These are phyloP conservation scores for Stichopus horrens DNA, from an alignment of 53 echinoderm and acorn worm genomes.

Conservation along the genomic window DNA sequence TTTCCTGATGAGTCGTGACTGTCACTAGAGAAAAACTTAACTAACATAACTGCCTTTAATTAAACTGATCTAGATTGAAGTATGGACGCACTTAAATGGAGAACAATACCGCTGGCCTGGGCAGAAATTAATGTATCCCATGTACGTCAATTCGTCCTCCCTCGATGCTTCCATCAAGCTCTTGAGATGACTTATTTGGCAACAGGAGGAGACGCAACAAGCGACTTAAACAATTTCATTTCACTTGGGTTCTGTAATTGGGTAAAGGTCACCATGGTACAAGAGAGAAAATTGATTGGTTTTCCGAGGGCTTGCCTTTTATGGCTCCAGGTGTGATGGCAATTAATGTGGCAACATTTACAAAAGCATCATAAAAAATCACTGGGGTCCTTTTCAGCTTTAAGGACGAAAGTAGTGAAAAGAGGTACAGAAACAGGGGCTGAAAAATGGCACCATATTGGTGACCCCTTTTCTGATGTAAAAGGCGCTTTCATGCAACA, in stretches of 20 bases:
- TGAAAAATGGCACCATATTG: too few relatives aligned
- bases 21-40: neutral
- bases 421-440: neutral
- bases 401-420: neutral
- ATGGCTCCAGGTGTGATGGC: conserved; percentile 24
- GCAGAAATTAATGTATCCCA: neutral
- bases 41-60: neutral
- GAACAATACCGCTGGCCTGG: neutral
- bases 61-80: conserved; percentile 6
- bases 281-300: neutral
- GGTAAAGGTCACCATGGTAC: conserved; percentile 5
- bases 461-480: too few relatives aligned
- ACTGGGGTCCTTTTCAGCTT: neutral
- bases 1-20: neutral
- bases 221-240: neutral
- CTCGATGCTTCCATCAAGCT: neutral
- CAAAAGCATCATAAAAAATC: conserved; percentile 1
- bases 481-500: too few relatives aligned
- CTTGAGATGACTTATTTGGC: neutral
- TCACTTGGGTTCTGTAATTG: neutral
- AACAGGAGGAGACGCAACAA: neutral
- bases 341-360: neutral
- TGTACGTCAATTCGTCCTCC: conserved; percentile 1
- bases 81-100: neutral
- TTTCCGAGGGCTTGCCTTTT: conserved; percentile 36